Base-by-base conservation (phyloP, 2,888 invertebrate genomes). In the Dasysyrphus tricinctus region DNA sequence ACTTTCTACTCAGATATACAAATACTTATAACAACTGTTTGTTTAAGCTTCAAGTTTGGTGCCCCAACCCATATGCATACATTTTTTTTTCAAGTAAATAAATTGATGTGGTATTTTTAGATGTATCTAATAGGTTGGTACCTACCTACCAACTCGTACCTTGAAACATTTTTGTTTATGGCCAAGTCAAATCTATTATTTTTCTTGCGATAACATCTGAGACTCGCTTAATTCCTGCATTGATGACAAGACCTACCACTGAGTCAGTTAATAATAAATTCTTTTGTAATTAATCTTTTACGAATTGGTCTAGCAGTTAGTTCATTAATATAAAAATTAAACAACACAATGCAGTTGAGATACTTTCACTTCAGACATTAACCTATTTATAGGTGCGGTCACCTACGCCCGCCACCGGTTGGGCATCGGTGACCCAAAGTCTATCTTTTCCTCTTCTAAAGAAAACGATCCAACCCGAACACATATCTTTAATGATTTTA, bases 321-420 rank as follows among this genome's bases (percentile, higher is more conserved):
- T 24, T 29, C 42, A 3, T 7, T n/a, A 61, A 42, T 0, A 9
- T 0, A n/a, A 34, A 37, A 14, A 19, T 63, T 9, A 51, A 39
- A 39, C 5, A n/a, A 5, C 12, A 59, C 19, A 37, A 19, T 47
- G 67, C 37, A 49, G 14, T n/a, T 59, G 7, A 59, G n/a, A 51
- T 11, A 78, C 78, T 78, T 78, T 78, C 63, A 78, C 72, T 78
- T 54, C 5, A 44, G 54, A 37, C 56, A 72, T 44, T 72, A 61
- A 12, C 72, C 72, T 37, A 14, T 5, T 63, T 72, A 12, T n/a
- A n/a, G n/a, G n/a, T 12, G 5, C 1, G 16, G 6, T 42, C 73
- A 39, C 63, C 29, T 61, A 65, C 72, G 11, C n/a, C n/a, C n/a
- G n/a, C 16, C 39, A 65, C 2, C 32, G n/a, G n/a, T n/a, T n/a